phyloP scores from a whole-genome alignment of 2,888 invertebrate species.

The Theretra japonica region DNA sequence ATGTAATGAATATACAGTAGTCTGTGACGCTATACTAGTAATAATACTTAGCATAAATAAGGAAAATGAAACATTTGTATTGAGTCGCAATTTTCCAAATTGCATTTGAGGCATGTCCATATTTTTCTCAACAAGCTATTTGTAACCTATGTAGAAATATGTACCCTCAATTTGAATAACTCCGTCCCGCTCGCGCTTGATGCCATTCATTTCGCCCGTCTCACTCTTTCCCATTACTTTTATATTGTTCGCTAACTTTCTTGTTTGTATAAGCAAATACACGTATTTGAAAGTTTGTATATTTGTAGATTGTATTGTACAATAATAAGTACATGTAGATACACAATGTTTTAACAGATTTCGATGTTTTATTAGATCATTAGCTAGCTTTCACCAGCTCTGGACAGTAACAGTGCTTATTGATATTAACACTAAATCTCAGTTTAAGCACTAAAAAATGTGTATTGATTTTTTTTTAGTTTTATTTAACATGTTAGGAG shows the following conservation, averaged over 20 bases:
- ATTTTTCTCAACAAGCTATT: conserved; percentile 79
- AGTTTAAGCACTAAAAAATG: background rate
- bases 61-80: background rate
- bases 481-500: too few relatives aligned
- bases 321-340: conserved; percentile 65
- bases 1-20: too few relatives aligned
- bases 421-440: background rate
- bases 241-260: conserved; percentile 85
- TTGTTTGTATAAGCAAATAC: conserved; percentile 85
- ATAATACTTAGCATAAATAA: background rate
- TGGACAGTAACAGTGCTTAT: conserved; percentile 1
- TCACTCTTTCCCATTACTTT: conserved; percentile 83
- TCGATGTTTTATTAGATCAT: conserved; percentile 47
- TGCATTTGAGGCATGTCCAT: conserved; percentile 65
- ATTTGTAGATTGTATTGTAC: conserved; percentile 81
- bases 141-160: conserved; percentile 85
- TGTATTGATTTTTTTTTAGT: too few relatives aligned
- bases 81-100: conserved; percentile 44
- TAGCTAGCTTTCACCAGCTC: conserved; percentile 25
- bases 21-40: too few relatives aligned
- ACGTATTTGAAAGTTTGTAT: conserved; percentile 84
- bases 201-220: conserved; percentile 50
- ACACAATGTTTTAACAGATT: conserved; percentile 41
- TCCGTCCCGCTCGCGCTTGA: conserved; percentile 67
- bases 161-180: conserved; percentile 84